These are phyloP conservation scores for Argya squamiceps DNA, from an alignment of 2,797 vertebrate genomes.

Conservation along the genomic window DNA sequence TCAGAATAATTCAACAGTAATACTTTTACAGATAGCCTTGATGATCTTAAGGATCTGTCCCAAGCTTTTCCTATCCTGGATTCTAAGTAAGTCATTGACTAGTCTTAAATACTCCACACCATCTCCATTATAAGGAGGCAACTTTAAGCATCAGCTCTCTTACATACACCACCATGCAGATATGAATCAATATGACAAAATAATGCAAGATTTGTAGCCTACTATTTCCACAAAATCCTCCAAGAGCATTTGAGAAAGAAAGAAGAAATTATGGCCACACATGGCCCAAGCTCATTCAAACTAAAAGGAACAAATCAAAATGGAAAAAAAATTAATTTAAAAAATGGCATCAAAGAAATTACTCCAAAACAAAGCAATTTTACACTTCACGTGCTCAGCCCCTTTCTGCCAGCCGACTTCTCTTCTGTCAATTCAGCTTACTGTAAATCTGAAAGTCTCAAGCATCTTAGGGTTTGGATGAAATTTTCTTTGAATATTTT, in stretches of 20 bases:
- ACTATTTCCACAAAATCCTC: neutral
- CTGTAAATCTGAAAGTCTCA: neutral
- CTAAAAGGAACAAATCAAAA: neutral
- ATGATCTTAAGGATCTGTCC: neutral
- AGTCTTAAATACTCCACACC: neutral
- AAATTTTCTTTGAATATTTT: neutral
- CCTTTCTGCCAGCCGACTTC: neutral
- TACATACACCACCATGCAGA: neutral
- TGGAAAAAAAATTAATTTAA: neutral
- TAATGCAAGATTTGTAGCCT: neutral
- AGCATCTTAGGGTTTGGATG: neutral
- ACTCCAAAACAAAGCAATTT: neutral
- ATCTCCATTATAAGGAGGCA: neutral
- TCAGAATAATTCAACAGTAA: neutral
- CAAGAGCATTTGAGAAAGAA: neutral
- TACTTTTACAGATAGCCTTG: neutral
- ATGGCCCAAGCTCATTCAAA: neutral
- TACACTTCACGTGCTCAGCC: fast-evolving
- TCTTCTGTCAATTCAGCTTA: neutral
- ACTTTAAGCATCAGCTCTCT: neutral
- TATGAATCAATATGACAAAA: neutral
- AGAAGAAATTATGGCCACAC: neutral
- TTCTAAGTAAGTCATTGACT: neutral
- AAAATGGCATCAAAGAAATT: neutral
- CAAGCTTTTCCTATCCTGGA: neutral